A percentile compares a stretch with the other conserved stretches of the same genome.
Conservation (phyloP, 1,140 invertebrate species). For the Papilio polytes region DNA sequence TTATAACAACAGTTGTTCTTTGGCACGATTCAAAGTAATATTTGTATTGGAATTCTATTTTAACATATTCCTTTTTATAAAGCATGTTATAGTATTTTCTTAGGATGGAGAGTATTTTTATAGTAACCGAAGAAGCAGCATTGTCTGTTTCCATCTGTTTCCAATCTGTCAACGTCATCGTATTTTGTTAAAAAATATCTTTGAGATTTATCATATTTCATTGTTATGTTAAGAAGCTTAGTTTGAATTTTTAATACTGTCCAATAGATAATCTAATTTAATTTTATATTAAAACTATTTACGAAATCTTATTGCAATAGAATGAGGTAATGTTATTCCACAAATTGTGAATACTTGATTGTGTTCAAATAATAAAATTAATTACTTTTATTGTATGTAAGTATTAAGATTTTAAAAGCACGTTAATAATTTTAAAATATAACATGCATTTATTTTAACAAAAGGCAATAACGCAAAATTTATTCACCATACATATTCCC, state of each 20-base stretch:
- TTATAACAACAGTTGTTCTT: background rate
- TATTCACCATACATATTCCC: constrained; percentile 5
- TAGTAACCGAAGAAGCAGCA: constrained; percentile 46
- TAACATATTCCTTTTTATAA: constrained; percentile 25
- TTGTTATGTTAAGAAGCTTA: background rate
- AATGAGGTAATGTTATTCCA: background rate
- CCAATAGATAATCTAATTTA: background rate
- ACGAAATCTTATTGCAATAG: background rate
- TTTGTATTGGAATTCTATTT: constrained; percentile 31
- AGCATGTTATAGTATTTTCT: constrained; percentile 53
- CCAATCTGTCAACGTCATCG: constrained; percentile 60
- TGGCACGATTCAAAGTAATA: background rate
- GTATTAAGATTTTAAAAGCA: background rate
- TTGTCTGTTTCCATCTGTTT: constrained; percentile 58
- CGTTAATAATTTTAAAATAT: background rate
- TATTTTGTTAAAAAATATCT: constrained; percentile 40
- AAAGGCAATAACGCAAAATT: constrained; percentile 4
- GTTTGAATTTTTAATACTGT: background rate
- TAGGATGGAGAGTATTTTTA: constrained; percentile 54
- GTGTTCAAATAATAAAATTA: no score
- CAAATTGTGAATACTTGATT: no score
- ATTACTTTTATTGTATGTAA: no score
- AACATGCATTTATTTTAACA: background rate
- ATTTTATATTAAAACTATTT: background rate
- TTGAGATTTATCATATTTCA: background rate